A percentile compares a stretch with the other conserved stretches of the same genome.
Evolutionary conservation across 2,888 invertebrate genomes (phyloP).

Genomic region (Ochlodes sylvanus): DNA sequence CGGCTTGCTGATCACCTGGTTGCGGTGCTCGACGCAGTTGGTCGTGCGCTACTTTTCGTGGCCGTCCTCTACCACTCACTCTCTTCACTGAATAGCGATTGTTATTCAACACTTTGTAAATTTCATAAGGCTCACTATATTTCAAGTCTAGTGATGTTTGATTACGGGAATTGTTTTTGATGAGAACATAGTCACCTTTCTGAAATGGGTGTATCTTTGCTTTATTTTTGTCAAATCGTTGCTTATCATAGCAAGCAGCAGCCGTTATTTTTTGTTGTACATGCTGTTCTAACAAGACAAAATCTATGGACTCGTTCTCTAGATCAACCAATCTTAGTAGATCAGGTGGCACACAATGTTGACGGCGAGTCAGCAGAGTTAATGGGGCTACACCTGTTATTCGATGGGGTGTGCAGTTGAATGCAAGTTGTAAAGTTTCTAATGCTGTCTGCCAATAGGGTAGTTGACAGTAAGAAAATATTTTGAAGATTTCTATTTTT

Average conservation of each 20-base stretch:
- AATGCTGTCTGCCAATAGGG: slow-evolving; percentile 46
- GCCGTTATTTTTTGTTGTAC: too few species aligned
- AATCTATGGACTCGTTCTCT: slow-evolving; percentile 31
- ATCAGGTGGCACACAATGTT: slow-evolving; percentile 42
- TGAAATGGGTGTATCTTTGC: too few species aligned
- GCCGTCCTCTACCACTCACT: slow-evolving; percentile 40
- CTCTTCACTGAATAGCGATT: slow-evolving; percentile 40
- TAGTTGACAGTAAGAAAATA: too few species aligned
- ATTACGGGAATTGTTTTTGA: slow-evolving; percentile 44
- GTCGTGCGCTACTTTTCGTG: slow-evolving; percentile 44
- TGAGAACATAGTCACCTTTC: not conserved
- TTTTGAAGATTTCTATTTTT: too few species aligned
- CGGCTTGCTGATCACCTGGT: not conserved
- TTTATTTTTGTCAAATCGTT: too few species aligned
- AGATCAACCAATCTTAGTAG: slow-evolving; percentile 16
- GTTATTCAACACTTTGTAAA: slow-evolving; percentile 33
- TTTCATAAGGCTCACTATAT: slow-evolving; percentile 43
- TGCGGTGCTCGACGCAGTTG: slow-evolving; percentile 41
- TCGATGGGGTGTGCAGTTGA: slow-evolving; percentile 45
- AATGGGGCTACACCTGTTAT: slow-evolving; percentile 43
- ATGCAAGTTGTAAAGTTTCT: slow-evolving; percentile 43
- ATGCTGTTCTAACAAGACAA: not conserved
- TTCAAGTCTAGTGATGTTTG: slow-evolving; percentile 43
- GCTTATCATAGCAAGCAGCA: too few species aligned
- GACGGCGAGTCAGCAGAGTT: slow-evolving; percentile 38